Base-by-base conservation (phyloP, 2,888 invertebrate species). In the Lithophane ornitopus region DNA sequence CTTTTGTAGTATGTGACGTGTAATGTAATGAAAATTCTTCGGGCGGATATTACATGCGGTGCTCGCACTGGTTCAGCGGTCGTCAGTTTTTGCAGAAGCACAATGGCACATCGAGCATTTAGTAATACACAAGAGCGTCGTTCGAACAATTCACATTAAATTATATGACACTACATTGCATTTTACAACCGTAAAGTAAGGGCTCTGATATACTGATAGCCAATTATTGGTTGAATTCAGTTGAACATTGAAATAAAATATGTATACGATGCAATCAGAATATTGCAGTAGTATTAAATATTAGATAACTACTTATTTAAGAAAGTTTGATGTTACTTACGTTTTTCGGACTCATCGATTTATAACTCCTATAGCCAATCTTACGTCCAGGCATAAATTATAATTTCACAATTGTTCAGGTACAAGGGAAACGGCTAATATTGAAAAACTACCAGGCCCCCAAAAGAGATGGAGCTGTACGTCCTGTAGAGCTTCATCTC, bases 81-180 rank as follows among this genome's bases (percentile, higher is more conserved):
- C 28, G 39, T 26, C 34, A 46, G 65, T 83, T 83, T 83, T 83
- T 83, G 70, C 61, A 58, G 52, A 52, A 61, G 11, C 56, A 52
- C 54, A 58, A 52, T 62, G 46, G 39, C 63, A 68, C 28, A 70
- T 65, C 52, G 34, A 85, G n/a, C 68, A 74, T 78, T 82, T 85
- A 78, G 83, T 74, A 59, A 59, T 69, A 85, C 86, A 83, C 61
- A 34, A 66, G 68, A 54, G 70, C 49, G 73, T 69, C 61, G 61
- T 78, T 74, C 49, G n/a, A 78, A 74, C 61, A 74, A 83, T 83
- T 82, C 82, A 65, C 86, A 83, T 83, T 74, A 78, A 85, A 85
- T 83, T 82, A 62, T 74, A 85, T 74, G 83, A 71, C 41, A 62
- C 58, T 56, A 54, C 73, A 82, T 85, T 78, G 70, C 69, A 76